These are phyloP conservation scores for Misgurnus anguillicaudatus DNA, from an alignment of 2,113 vertebrate genomes.

Conservation along the genomic window DNA sequence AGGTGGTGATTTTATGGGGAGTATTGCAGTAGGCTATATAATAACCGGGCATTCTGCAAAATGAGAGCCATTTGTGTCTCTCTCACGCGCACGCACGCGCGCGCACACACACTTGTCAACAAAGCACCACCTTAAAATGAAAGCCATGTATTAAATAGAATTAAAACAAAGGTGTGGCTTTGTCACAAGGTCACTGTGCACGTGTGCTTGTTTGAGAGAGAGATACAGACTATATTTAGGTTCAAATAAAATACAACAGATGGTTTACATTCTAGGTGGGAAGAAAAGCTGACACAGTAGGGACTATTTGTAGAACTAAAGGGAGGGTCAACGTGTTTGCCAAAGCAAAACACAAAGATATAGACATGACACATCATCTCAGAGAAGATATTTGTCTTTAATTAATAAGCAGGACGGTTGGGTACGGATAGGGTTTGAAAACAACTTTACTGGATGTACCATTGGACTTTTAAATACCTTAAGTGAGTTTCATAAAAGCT, in stretches of 20 bases:
- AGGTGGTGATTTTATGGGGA: background rate
- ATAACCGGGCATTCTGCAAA: no score
- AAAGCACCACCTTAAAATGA: no score
- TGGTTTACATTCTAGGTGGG: constrained; percentile 50
- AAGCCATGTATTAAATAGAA: no score
- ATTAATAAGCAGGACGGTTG: no score
- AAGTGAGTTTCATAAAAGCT: background rate
- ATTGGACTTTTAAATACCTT: background rate
- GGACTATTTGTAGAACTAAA: constrained; percentile 52
- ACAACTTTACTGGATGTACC: background rate
- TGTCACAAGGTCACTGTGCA: background rate
- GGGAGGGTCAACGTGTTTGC: constrained; percentile 45
- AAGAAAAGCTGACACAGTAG: constrained; percentile 27
- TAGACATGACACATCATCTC: background rate
- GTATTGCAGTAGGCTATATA: no score
- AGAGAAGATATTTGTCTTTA: background rate
- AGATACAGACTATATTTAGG: background rate
- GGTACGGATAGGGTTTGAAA: background rate
- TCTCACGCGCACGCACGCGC: no score
- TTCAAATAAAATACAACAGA: constrained; percentile 39
- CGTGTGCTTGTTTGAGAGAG: background rate
- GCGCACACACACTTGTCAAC: no score
- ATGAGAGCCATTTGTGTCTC: no score
- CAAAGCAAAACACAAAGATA: constrained; percentile 18
- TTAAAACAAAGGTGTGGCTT: background rate